Base-by-base conservation (phyloP, 2,113 vertebrate genomes). In the Lasiurus cinereus region DNA sequence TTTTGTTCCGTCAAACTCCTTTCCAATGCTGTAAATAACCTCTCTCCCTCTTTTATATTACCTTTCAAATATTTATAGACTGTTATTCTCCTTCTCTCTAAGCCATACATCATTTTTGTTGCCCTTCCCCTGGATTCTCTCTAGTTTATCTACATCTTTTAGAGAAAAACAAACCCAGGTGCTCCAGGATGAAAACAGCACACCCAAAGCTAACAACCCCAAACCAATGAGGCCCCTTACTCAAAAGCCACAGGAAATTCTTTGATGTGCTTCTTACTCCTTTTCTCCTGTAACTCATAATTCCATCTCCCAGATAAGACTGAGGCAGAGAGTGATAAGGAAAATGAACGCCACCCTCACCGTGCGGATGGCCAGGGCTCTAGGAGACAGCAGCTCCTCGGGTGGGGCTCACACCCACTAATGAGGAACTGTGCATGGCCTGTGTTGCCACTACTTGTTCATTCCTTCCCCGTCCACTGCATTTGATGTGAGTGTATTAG, bases 51-150 rank as follows among this genome's bases (percentile, higher is more conserved):
- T 96, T 97, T 94, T 98, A 91, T 97, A 98, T 98, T 98, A 98
- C 98, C 98, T 97, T 97, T 98, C 98, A 98, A 97, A 98, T 98
- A 98, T 98, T 98, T 98, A 98, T 98, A 98, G 98, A 98, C 98
- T 97, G 97, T 98, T 98, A 98, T 98, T 98, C 98, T 98, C 97
- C 97, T 97, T 97, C 97, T 97, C 97, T 98, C 98, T 88, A 96
- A 97, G 96, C 54, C 94, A 48, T 98, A 95, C 92, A 98, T 98
- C 98, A 98, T 93, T 98, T 98, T 97, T 98, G 98, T 97, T 98
- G 98, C 91, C 95, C 86, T 98, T 98, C 97, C 74, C 91, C 39
- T 97, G 93, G 97, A 98, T 97, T 96, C 95, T 97, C 97, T 97
- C 94, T 96, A 95, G 97, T 98, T 98, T 98, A 98, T 98, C 98